Evolutionary conservation across 2,888 invertebrate genomes (phyloP), one percentile per base, ranked within the genome.

Genomic region (Microctonus aethiopoides): DNA sequence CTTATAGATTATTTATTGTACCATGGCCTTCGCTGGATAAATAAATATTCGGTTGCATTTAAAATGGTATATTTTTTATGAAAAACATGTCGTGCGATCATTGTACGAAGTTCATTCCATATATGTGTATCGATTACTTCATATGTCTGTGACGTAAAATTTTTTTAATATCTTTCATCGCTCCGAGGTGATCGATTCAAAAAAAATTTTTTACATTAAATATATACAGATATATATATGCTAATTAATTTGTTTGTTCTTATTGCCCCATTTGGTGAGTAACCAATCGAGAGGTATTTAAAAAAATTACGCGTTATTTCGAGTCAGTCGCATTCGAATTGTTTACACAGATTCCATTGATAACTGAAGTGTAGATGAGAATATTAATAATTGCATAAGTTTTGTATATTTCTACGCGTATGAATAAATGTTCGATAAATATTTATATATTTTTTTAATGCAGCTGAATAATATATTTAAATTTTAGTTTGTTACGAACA

Each of bases 21-120:
- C 10, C 22, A 32, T 60, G 24, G 34, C 13, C 7, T 10, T 32
- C 34, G 13, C 22, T n/a, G n/a, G 51, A n/a, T 10, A 16, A 7
- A 29, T n/a, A 2, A 7, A 29, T n/a, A 2, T 51, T 22, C 60
- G 2, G 2, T 56, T 32, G 32, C 36, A 36, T 24, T 29, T 11
- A 13, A 24, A 36, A 39, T 39, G 20, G 16, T 26, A 16, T 16
- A 16, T n/a, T 46, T 46, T 3, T n/a, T n/a, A 0, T n/a, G 1
- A 7, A 10, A 22, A 13, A 24, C 24, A 16, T 16, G 5, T 63
- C 13, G 2, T 32, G 4, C 41, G 52, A 32, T 51, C 34, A 63
- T 63, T 41, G 62, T 51, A 52, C 63, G 20, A 63, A 52, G 63
- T 63, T 52, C 52, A 56, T 36, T 24, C 16, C 13, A 16, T 46